These are phyloP conservation scores for Acronicta psi DNA, from an alignment of 2,888 invertebrate species.

Conservation along the genomic window DNA sequence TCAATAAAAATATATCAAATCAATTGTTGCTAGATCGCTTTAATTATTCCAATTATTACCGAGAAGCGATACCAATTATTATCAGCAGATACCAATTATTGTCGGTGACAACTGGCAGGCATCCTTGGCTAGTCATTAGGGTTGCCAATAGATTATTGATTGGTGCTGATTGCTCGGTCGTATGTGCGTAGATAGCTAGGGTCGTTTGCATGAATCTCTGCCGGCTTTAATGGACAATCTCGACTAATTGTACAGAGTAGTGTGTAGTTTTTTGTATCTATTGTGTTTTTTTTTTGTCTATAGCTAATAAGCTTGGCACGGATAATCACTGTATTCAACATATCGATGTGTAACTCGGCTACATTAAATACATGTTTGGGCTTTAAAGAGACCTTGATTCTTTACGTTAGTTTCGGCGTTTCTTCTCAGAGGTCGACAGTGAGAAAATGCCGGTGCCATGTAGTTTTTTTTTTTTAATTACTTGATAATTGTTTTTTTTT, in stretches of 20 bases:
- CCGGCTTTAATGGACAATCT: conserved; percentile 80
- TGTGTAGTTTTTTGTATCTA: conserved; percentile 11
- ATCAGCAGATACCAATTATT: conserved; percentile 78
- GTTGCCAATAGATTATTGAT: conserved; percentile 88
- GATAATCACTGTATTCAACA: too few relatives aligned
- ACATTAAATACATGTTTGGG: too few relatives aligned
- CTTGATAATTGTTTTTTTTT: too few relatives aligned
- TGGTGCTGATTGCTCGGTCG: conserved; percentile 85
- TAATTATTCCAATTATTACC: conserved; percentile 84
- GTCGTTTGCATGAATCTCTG: conserved; percentile 86
- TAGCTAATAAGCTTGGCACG: too few relatives aligned
- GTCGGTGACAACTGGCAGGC: conserved; percentile 70
- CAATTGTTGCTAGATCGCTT: conserved; percentile 68
- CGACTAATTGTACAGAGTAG: conserved; percentile 81
- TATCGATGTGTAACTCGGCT: too few relatives aligned
- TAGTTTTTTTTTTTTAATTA: too few relatives aligned
- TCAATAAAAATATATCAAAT: conserved; percentile 59
- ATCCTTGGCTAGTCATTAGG: conserved; percentile 87
- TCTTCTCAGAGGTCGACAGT: too few relatives aligned
- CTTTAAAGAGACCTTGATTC: too few relatives aligned
- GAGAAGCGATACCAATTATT: conserved; percentile 77
- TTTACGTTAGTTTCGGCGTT: too few relatives aligned
- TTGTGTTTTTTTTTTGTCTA: conserved; percentile 7
- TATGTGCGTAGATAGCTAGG: conserved; percentile 70
- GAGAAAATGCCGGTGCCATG: too few relatives aligned